Percentiles rank a stretch among this genome's conserved stretches.
Conservation (phyloP, 2,797 vertebrate genomes). For the Crax fasciolata region DNA sequence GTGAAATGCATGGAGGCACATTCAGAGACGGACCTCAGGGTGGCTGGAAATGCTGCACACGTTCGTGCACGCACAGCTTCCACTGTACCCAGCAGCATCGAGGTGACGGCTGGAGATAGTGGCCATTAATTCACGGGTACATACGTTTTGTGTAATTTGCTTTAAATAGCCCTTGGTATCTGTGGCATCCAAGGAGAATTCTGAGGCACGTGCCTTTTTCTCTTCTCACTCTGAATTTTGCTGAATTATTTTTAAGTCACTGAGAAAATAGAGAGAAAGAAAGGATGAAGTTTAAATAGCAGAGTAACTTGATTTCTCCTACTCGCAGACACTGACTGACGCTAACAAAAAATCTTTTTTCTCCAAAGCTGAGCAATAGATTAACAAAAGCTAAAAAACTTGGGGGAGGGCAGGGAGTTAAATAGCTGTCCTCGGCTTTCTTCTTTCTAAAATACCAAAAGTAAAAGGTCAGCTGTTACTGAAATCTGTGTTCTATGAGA, state of each 20-base stretch:
- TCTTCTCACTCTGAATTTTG: not conserved
- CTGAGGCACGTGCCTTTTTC: not conserved
- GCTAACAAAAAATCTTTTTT: not conserved
- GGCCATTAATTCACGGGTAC: not conserved
- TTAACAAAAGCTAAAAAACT: not conserved
- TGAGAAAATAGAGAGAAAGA: not conserved
- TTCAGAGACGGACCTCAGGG: not conserved
- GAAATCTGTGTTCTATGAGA: not conserved
- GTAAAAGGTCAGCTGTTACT: not conserved
- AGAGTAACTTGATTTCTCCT: not conserved
- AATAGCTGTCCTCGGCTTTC: not conserved
- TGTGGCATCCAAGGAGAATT: not conserved
- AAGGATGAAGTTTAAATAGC: not conserved
- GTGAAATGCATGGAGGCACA: constrained; percentile 73
- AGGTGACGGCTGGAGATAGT: constrained; percentile 44
- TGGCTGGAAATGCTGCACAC: not conserved
- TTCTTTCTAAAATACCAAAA: not conserved
- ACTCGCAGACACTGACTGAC: not conserved
- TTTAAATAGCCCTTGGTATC: not conserved
- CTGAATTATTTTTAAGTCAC: not conserved
- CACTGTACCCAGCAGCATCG: not conserved
- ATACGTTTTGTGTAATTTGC: not conserved
- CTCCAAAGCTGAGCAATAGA: not conserved
- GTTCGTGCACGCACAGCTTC: not conserved
- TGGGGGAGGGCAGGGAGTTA: accelerated